Evolutionary conservation across 92 coral and sea anemone genomes (phyloP), one percentile per base, ranked within the genome.

Genomic region (Diadumene lineata): DNA sequence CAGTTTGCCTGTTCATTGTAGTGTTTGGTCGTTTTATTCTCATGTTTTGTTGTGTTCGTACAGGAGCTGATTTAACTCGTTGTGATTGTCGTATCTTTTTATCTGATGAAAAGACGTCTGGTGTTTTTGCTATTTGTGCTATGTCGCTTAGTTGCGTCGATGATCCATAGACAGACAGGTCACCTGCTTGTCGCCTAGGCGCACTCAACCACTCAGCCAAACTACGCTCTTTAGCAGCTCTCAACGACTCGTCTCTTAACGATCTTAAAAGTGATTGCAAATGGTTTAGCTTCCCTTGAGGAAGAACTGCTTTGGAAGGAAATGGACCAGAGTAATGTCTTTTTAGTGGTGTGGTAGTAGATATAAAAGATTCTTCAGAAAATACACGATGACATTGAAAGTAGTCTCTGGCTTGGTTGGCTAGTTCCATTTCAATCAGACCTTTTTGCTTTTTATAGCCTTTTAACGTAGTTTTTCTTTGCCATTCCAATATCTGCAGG

Each of bases 311-410:
- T 46, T 83, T 87, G 15, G 92, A 73, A 1, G 92, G 85, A 22
- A 44, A 34, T 43, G 92, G 92, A 43, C 92, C 92, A 0, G 58
- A 16, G 48, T 77, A 81, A 7, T 68, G 58, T 55, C 33, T 33
- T 48, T 69, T 68, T 57, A 56, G 84, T 31, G 53, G 31, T 0
- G 28, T 30, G 1, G 88, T 72, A 10, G 56, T 75, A 0, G 92
- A 82, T 15, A 83, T 43, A 50, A 87, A 56, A 8, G 80, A 72
- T 6, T 66, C 85, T 18, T 86, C 85, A 6, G 92, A 87, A 68
- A 87, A 87, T 8, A 87, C 85, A 0, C 92, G 79, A 38, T 87
- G 85, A 44, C 85, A 87, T 7, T 29, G 58, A 76, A 81, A 87
- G 53, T 58, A 87, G 23, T 87, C 62, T 34, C 30, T 65, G 16